Base-by-base conservation (phyloP, 2,113 vertebrate species). In the Australoheros scitulus region DNA sequence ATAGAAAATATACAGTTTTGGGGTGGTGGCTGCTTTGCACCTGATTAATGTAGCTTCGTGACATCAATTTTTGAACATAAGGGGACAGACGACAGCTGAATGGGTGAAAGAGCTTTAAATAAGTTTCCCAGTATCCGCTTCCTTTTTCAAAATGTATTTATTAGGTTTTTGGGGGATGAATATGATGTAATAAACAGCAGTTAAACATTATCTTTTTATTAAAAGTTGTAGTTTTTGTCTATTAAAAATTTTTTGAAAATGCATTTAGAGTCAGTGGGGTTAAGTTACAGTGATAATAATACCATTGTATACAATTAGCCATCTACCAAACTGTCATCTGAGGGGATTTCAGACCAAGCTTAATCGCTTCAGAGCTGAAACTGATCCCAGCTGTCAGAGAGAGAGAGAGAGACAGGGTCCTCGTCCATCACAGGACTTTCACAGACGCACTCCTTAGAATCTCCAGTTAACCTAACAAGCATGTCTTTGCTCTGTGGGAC, bases 121-220 rank as follows among this genome's bases (percentile, higher is more conserved):
- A 17, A 65, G 15, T 43, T 43, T 43, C 41, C 63, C 63, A 65
- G 4, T 0, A 68, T 2, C 3, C 26, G 29, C 41, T 24, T 26
- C 9, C 7, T 50, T 41, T 47, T 0, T 17, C 26, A 18, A 10
- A 68, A 5, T 11, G 5, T 55, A 55, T 55, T 55, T 17, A 43
- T 43, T 2, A 4, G 3, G 10, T 50, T 26, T 29, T 0, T 0
- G 14, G 14, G 43, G 15, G 3, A 29, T 4, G 24, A 68, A 70
- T 7, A 50, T 50, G 24, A 29, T 50, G 43, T 29, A 29, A 50
- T 70, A 70, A 50, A 50, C 50, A 4, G 11, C 14, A 43, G 41
- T 43, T 7, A 0, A 70, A 29, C 9, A 7, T 24, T 20, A 50
- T 43, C 17, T 5, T 70, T 70, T 70, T 5, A 18, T 26, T 11